Evolutionary conservation across 2,888 invertebrate species (phyloP), one percentile per base, ranked within the genome.

Genomic region (Zygaena filipendulae): DNA sequence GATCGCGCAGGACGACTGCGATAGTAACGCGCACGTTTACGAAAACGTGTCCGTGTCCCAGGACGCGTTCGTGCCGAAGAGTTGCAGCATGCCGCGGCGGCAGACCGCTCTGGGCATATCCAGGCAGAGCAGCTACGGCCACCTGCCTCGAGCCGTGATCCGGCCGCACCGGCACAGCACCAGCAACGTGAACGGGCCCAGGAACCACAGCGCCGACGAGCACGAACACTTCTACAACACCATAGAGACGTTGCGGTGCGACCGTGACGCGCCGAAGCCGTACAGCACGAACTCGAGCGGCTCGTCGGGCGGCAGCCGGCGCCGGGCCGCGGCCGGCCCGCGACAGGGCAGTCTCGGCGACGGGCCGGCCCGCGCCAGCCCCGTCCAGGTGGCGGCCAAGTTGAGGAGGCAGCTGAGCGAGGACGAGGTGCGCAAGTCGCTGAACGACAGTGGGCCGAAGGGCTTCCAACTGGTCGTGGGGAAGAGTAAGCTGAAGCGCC

Each of bases 31-130:
- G 5, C 81, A 81, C 43, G 69, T 80, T 20, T 81, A 81, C 43
- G 81, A 80, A 39, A 81, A 81, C 50, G 50, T 81, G 2, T 43
- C 64, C 4, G 26, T 47, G 36, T 35, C 42, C 2, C 41, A 44
- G n/a, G 74, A 72, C 18, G 37, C 59, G 3, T 66, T 68, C 46
- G 63, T 66, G 12, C 68, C 74, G 16, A 66, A 62, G 39, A 79
- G 71, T 39, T 75, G 77, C 45, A 77, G 70, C 44, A 77, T 79
- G 79, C 81, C 81, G 25, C 64, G 80, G 2, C 59, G 77, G 10
- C 67, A 64, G 33, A 54, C 64, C 23, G 50, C 53, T 33, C 60
- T 43, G 33, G 60, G 59, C 24, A 61, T 72, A 35, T 49, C 66
- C 16, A 57, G 77, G 3, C 79, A 77, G 42, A 60, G 61, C 56